Evolutionary conservation across 2,888 invertebrate genomes (phyloP).

Genomic region (Cryptus viduatorius): DNA sequence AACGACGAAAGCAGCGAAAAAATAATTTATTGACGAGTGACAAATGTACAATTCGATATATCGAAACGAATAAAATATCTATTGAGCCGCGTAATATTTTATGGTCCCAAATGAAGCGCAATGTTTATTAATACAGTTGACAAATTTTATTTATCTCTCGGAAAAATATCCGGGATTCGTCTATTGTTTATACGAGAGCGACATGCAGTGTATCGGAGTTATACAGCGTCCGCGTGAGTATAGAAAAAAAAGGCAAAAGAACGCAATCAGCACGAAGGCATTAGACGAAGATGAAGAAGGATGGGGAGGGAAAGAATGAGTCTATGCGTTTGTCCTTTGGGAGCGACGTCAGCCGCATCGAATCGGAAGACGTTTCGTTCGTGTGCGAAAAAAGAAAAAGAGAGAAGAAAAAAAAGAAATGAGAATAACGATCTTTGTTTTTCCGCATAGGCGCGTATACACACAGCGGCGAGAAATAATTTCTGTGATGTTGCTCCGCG

Average conservation of each 20-base stretch:
- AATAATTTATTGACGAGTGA: too few relatives aligned
- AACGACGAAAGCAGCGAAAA: too few relatives aligned
- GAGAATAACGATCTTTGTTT: constrained; percentile 34
- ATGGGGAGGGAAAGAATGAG: neutral
- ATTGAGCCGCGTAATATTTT: too few relatives aligned
- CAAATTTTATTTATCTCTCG: too few relatives aligned
- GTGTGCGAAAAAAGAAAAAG: constrained; percentile 37
- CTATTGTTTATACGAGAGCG: neutral
- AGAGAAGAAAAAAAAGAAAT: neutral
- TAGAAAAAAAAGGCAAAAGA: constrained; percentile 31
- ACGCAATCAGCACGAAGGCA: constrained; percentile 14
- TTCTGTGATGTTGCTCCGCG: neutral
- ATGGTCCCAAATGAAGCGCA: too few relatives aligned
- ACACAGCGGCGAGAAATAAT: constrained; percentile 1
- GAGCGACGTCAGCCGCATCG: constrained; percentile 37
- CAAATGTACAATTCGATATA: too few relatives aligned
- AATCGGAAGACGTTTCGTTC: constrained; percentile 42
- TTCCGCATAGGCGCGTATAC: neutral
- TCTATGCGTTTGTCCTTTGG: constrained; percentile 3
- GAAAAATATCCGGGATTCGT: too few relatives aligned
- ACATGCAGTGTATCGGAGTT: neutral
- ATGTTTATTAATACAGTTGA: too few relatives aligned
- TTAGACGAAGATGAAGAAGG: constrained; percentile 5
- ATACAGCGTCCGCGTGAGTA: neutral
- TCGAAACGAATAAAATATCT: too few relatives aligned